Evolutionary conservation across 1,140 invertebrate genomes (phyloP).

Genomic region (Lethrus apterus): DNA sequence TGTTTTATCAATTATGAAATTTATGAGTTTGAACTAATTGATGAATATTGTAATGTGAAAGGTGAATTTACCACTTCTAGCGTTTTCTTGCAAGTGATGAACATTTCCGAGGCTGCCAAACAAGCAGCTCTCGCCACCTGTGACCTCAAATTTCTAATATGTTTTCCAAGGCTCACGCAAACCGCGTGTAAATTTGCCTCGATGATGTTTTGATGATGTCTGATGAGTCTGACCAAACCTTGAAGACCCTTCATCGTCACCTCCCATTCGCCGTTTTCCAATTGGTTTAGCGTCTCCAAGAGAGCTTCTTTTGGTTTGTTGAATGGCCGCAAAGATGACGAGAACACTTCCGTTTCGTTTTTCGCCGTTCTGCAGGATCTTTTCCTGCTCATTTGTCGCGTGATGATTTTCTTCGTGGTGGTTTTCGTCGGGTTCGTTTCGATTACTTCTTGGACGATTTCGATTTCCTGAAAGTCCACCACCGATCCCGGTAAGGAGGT

Average conservation of each 20-base stretch:
- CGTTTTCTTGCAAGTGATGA: constrained; percentile 56
- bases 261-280: constrained; percentile 79
- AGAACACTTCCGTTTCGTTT: constrained; percentile 3
- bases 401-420: constrained; percentile 1
- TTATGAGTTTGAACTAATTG: neutral
- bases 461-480: constrained; percentile 8
- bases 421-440: constrained; percentile 7
- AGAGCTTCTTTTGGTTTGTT: constrained; percentile 58
- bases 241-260: constrained; percentile 70
- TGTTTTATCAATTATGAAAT: too few species aligned
- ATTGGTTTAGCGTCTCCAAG: constrained; percentile 54
- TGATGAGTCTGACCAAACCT: constrained; percentile 61
- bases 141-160: constrained; percentile 81
- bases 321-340: constrained; percentile 26
- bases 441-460: constrained; percentile 12
- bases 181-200: constrained; percentile 53
- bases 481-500: constrained; percentile 17
- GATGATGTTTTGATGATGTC: constrained; percentile 61
- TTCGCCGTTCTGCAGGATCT: constrained; percentile 3
- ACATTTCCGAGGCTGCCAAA: constrained; percentile 68
- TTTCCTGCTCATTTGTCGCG: constrained; percentile 9
- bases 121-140: constrained; percentile 84
- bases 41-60: constrained; percentile 5
- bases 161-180: constrained; percentile 61
- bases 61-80: constrained; percentile 70